These are phyloP conservation scores for Drosophila algonquin DNA, from an alignment of 2,888 invertebrate genomes.

Conservation along the genomic window DNA sequence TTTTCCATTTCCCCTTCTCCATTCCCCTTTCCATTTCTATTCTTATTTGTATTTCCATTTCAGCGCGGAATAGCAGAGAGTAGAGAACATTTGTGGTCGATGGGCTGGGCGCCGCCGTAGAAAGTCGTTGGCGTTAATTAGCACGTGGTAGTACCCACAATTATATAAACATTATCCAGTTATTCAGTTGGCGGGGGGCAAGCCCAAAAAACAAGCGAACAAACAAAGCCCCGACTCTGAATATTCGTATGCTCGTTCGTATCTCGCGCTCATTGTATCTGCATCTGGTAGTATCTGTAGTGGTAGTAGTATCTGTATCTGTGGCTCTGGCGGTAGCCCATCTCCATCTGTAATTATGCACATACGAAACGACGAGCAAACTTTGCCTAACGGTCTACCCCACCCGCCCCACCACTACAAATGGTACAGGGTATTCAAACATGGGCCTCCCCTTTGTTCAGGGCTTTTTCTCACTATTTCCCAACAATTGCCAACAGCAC, in stretches of 20 bases:
- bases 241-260: constrained; percentile 22
- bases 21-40: constrained; percentile 14
- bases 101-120: constrained; percentile 19
- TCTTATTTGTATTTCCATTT: not conserved
- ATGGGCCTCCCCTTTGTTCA: constrained; percentile 55
- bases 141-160: constrained; percentile 53
- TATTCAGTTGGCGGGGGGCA: constrained; percentile 29
- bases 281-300: constrained; percentile 22
- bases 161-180: constrained; percentile 69
- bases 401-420: not conserved
- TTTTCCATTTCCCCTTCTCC: constrained; percentile 11
- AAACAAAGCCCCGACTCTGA: constrained; percentile 34
- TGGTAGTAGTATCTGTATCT: not conserved
- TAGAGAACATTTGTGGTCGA: constrained; percentile 39
- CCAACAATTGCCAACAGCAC: constrained; percentile 8
- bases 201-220: constrained; percentile 6
- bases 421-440: constrained; percentile 54
- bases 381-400: constrained; percentile 9
- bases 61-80: constrained; percentile 9
- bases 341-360: constrained; percentile 39
- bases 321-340: not conserved
- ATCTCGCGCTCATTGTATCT: constrained; percentile 36
- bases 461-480: constrained; percentile 31
- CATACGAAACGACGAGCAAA: constrained; percentile 25
- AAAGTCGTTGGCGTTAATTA: constrained; percentile 47